Evolutionary conservation across 2,888 invertebrate species (phyloP).

Genomic region (Caenorhabditis sp.): DNA sequence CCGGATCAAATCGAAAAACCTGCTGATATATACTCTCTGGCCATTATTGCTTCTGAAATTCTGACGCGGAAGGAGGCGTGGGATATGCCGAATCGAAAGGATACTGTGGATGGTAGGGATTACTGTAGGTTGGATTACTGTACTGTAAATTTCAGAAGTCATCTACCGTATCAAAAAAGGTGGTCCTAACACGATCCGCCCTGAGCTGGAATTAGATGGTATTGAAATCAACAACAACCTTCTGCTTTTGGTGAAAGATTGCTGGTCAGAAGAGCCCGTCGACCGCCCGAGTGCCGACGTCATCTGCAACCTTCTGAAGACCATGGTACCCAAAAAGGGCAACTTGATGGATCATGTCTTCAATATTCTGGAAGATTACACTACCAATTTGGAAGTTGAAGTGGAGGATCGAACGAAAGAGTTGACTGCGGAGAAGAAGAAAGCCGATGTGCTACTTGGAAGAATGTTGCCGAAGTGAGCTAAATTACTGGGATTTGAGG

Average conservation of each 20-base stretch:
- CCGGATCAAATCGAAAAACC: conserved; percentile 68
- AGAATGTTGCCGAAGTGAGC: conserved; percentile 77
- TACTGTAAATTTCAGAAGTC: conserved; percentile 70
- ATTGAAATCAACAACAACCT: conserved; percentile 70
- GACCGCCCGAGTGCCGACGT: conserved; percentile 73
- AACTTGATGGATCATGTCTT: conserved; percentile 82
- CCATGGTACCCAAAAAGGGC: conserved; percentile 65
- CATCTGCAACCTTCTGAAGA: conserved; percentile 49
- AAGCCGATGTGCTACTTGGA: conserved; percentile 76
- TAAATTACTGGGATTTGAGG: background rate
- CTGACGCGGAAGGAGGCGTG: conserved; percentile 77
- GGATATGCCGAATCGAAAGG: conserved; percentile 72
- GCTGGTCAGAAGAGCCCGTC: conserved; percentile 75
- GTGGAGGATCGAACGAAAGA: conserved; percentile 79
- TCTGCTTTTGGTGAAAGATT: conserved; percentile 75
- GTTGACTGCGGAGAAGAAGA: conserved; percentile 79
- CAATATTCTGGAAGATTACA: conserved; percentile 79
- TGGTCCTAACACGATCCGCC: conserved; percentile 67
- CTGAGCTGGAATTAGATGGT: conserved; percentile 70
- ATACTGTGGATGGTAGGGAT: conserved; percentile 65
- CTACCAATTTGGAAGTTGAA: conserved; percentile 76
- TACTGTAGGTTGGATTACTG: background rate
- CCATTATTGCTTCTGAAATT: conserved; percentile 78
- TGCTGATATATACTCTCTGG: conserved; percentile 79
- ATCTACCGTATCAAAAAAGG: conserved; percentile 76